Conservation (phyloP, 2,113 vertebrate genomes). For the Amphiprion percula region DNA sequence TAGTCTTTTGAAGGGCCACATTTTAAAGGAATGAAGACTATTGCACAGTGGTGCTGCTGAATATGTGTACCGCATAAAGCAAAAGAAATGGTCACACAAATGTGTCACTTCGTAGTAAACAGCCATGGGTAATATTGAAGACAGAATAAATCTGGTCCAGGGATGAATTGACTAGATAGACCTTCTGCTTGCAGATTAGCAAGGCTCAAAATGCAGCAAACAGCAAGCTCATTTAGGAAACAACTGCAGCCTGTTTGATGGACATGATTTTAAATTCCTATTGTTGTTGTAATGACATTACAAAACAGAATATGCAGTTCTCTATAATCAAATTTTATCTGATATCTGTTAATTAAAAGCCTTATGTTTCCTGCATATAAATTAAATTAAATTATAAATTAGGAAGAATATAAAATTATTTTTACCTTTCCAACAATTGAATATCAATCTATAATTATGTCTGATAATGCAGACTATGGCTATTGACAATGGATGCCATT, state of each 20-base stretch:
- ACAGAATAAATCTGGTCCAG: background rate
- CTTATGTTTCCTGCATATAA: background rate
- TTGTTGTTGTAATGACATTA: too few species aligned
- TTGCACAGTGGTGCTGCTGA: conserved; percentile 18
- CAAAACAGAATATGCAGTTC: too few species aligned
- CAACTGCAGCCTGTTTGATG: background rate
- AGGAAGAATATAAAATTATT: background rate
- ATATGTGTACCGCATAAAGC: conserved; percentile 6
- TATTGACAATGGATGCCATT: background rate
- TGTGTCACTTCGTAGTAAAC: conserved; percentile 5
- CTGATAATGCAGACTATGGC: background rate
- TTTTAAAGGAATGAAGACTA: conserved; percentile 41
- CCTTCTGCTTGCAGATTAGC: background rate
- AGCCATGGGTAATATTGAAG: background rate
- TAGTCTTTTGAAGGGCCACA: conserved; percentile 44
- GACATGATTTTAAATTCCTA: background rate
- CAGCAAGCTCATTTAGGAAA: background rate
- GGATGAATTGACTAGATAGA: conserved; percentile 2
- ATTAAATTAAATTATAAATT: too few species aligned
- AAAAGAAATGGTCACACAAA: background rate
- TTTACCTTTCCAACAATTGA: background rate
- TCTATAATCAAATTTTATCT: too few species aligned
- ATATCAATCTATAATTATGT: background rate
- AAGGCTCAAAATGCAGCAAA: background rate
- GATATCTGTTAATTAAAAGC: background rate